Evolutionary conservation across 2,888 invertebrate species (phyloP), one percentile per base, ranked within the genome.

Genomic region (Thecocarcelia acutangulata): DNA sequence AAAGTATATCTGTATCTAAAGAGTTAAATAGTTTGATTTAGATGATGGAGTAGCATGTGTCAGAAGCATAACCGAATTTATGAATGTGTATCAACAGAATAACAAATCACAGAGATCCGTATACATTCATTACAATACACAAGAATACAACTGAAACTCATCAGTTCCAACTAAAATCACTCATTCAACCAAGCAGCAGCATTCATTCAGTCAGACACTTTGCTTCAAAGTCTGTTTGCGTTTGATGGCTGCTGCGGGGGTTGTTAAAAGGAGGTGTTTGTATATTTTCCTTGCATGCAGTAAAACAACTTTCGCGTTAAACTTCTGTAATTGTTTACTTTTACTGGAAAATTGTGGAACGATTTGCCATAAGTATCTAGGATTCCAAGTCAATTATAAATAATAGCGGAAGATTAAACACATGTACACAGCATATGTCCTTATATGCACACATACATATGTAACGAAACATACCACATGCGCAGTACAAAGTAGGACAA

Each of bases 61-160:
- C 69, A 77, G 63, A 77, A 52, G 19, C 76, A 77, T 69, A 77
- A 77, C 76, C 69, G 61, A 77, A 77, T 69, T 77, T 77, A 77
- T 77, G 76, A 48, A 63, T 75, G 59, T 56, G 59, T 70, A 63
- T 77, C 54, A 63, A 63, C 63, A 69, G 37, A 77, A 56, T 54
- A 69, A 77, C 76, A 77, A 76, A 76, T 76, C 76, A 76, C 61
- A 68, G 42, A 44, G 54, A 59, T 76, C 44, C 68, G 61, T 54
- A 61, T 54, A 52, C 63, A 77, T 63, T 56, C 63, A 63, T 69
- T 69, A 69, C 61, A 68, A 76, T 69, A 61, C 15, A n/a, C n/a
- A n/a, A 3, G 11, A 3, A 19, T n/a, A 61, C 13, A 61, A 69
- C n/a, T n/a, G n/a, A n/a, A n/a, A n/a, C n/a, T n/a, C n/a, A n/a